Evolutionary conservation across 2,888 invertebrate species (phyloP).

Genomic region (Agonopterix arenella): DNA sequence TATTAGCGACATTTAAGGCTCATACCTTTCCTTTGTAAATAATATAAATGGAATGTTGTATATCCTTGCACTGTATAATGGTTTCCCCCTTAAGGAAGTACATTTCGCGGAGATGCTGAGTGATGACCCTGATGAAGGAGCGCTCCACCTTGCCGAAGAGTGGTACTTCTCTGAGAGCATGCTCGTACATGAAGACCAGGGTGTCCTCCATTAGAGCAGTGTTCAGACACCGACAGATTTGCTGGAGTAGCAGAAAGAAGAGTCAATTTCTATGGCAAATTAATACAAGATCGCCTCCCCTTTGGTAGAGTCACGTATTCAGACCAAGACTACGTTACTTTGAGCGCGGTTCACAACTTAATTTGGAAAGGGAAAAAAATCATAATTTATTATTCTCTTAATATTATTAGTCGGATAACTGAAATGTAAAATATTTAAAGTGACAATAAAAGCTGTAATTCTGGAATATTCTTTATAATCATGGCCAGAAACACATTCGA

Average conservation of each 20-base stretch:
- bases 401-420: no score
- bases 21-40: slow-evolving; percentile 70
- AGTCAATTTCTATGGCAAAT: no score
- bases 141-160: slow-evolving; percentile 70
- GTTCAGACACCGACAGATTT: slow-evolving; percentile 67
- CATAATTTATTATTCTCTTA: no score
- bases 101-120: slow-evolving; percentile 69
- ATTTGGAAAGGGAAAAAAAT: no score
- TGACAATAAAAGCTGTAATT: no score
- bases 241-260: slow-evolving; percentile 21
- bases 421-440: no score
- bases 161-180: slow-evolving; percentile 69
- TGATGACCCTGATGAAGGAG: slow-evolving; percentile 72
- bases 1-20: slow-evolving; percentile 4
- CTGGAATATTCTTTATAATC: no score
- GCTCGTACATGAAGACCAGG: slow-evolving; percentile 70
- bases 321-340: no score
- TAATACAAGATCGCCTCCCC: no score
- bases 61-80: slow-evolving; percentile 64
- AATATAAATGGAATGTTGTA: slow-evolving; percentile 65
- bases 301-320: no score
- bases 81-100: slow-evolving; percentile 69
- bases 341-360: no score
- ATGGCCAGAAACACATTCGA: no score
- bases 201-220: slow-evolving; percentile 73